Evolutionary conservation across 2,888 invertebrate species (phyloP).

Genomic region (Drosophila helvetica): DNA sequence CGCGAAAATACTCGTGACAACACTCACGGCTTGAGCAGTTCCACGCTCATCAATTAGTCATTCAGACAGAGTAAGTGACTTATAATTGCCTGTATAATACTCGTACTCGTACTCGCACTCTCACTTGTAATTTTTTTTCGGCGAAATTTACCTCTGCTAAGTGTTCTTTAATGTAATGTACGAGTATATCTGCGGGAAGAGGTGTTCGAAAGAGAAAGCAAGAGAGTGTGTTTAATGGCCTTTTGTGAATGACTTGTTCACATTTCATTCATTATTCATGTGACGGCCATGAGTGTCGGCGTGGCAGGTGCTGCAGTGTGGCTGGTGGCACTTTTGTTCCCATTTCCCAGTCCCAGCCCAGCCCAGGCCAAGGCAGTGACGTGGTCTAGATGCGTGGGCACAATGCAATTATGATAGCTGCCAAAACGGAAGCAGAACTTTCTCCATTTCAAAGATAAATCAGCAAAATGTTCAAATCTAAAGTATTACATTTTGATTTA

Average conservation of each 20-base stretch:
- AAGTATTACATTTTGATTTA: background rate
- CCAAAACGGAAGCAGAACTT: background rate
- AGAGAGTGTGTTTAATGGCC: constrained; percentile 24
- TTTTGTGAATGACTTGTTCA: constrained; percentile 34
- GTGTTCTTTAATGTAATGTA: constrained; percentile 22
- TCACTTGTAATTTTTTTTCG: background rate
- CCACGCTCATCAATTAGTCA: constrained; percentile 4
- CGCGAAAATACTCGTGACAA: background rate
- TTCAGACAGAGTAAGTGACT: constrained; percentile 24
- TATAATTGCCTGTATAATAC: constrained; percentile 13
- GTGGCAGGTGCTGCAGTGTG: constrained; percentile 20
- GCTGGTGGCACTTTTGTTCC: constrained; percentile 5
- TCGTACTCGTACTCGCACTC: too few relatives aligned
- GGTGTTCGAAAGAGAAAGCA: background rate
- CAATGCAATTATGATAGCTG: background rate
- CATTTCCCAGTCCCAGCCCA: background rate
- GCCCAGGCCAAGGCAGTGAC: constrained; percentile 1
- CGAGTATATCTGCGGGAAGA: background rate
- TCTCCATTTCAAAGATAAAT: background rate
- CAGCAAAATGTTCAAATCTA: background rate
- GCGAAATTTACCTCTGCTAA: constrained; percentile 3
- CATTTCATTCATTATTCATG: constrained; percentile 39
- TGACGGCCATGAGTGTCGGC: background rate
- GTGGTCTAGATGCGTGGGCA: background rate
- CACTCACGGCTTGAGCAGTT: background rate